Conservation (phyloP, 2,888 invertebrate species). For the Drosophila kanekoi region DNA sequence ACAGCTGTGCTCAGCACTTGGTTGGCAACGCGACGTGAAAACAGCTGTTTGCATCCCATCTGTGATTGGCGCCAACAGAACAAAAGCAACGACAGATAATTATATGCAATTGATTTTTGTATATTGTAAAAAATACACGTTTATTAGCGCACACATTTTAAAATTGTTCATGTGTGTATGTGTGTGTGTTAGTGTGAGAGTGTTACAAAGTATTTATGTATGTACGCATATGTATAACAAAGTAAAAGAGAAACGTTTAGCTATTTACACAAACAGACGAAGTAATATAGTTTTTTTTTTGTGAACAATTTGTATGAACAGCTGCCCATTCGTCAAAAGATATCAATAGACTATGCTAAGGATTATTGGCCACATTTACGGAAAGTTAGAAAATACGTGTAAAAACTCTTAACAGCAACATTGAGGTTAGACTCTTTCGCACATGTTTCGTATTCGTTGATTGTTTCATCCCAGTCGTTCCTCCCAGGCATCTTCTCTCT, state of each 20-base stretch:
- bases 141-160: constrained; percentile 70
- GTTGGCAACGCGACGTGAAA: constrained; percentile 64
- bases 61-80: constrained; percentile 18
- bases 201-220: constrained; percentile 57
- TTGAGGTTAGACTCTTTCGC: constrained; percentile 70
- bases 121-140: constrained; percentile 74
- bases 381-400: constrained; percentile 64
- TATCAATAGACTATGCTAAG: constrained; percentile 59
- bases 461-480: constrained; percentile 83
- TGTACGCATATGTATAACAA: constrained; percentile 54
- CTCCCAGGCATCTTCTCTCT: constrained; percentile 73
- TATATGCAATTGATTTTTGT: constrained; percentile 24
- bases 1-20: constrained; percentile 13
- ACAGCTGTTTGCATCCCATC: constrained; percentile 51
- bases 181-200: constrained; percentile 30
- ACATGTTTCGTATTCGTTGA: constrained; percentile 52
- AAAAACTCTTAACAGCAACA: constrained; percentile 64
- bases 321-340: constrained; percentile 37
- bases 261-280: constrained; percentile 69
- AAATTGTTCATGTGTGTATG: constrained; percentile 53
- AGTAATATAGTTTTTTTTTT: constrained; percentile 12
- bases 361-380: constrained; percentile 70
- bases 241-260: constrained; percentile 57
- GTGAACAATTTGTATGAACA: constrained; percentile 34
- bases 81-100: constrained; percentile 2